Base-by-base conservation (phyloP, 2,888 invertebrate species). In the Pomacea canaliculata region DNA sequence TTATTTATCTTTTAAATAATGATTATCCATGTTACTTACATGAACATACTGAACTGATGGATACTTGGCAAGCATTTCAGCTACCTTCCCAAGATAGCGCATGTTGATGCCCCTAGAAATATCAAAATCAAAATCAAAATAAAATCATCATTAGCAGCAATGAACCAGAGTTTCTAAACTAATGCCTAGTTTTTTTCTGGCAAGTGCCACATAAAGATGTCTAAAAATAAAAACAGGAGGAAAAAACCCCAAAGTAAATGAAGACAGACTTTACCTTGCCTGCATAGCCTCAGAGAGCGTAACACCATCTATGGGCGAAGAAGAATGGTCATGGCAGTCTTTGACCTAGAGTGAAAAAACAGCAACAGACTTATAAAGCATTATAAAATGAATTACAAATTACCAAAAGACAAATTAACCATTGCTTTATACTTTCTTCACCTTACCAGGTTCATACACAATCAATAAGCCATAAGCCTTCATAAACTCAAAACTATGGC, bases 261-360 rank as follows among this genome's bases (percentile, higher is more conserved):
- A 19, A 48, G 9, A 62, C 8, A 37, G 46, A 7, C 67, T 81
- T 78, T 78, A 91, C 91, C 91, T 94, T 85, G 95, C 95, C 92
- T 99, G 99, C 91, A 99, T 92, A 13, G 97, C 95, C 91, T 98
- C 98, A 0, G 96, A 94, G 79, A 99, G 92, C 1, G 96, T 97
- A 74, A 94, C 93, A 71, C 99, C 99, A 92, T 99, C 99, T 94
- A 98, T 96, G 0, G 98, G 97, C 7, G 97, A 96, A 0, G 96
- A 94, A 7, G 96, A 94, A 91, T 98, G 97, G 90, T 97, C 96
- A 87, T 97, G 82, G 81, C 90, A 90, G 70, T 91, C 98, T 79
- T 96, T 94, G 74, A 97, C 95, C 96, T 95, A 87, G 19, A 82
- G 82, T n/a, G 16, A 60, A 60, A 10, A 8, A 13, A 62, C 23